Conservation (phyloP, 2,113 vertebrate species). For the Cinclus mexicanus region DNA sequence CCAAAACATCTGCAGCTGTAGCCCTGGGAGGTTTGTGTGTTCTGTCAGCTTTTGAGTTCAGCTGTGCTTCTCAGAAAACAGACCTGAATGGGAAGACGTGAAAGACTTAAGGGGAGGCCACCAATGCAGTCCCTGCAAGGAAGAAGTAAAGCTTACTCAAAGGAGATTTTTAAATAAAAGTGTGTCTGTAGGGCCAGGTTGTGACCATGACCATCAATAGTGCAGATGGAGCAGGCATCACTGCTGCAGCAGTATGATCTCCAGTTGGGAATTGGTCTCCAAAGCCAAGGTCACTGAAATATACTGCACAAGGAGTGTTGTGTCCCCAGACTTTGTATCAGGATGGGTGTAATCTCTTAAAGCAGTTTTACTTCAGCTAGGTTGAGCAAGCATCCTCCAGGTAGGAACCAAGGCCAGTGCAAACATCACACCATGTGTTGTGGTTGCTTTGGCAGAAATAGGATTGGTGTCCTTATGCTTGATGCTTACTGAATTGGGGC, state of each 20-base stretch:
- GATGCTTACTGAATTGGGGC: not conserved
- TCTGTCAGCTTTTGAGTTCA: not conserved
- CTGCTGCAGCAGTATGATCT: fast-evolving
- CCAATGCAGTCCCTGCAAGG: not conserved
- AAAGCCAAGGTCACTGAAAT: not conserved
- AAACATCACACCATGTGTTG: not conserved
- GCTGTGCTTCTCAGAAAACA: not conserved
- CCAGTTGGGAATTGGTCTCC: not conserved
- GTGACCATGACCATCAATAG: not conserved
- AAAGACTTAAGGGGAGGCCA: not conserved
- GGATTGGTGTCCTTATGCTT: not conserved
- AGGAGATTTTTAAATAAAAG: not conserved
- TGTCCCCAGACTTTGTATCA: not conserved
- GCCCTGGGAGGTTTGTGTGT: not conserved
- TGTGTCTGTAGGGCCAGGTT: not conserved
- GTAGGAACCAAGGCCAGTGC: not conserved
- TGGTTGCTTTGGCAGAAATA: not conserved
- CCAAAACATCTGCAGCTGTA: not conserved
- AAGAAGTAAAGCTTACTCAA: not conserved
- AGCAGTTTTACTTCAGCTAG: not conserved
- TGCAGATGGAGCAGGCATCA: not conserved
- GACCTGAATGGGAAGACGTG: not conserved
- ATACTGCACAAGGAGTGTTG: not conserved
- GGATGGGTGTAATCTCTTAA: not conserved
- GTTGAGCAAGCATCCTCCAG: not conserved